These are phyloP conservation scores for Antechinus flavipes DNA, from an alignment of 2,113 vertebrate genomes.

Conservation along the genomic window DNA sequence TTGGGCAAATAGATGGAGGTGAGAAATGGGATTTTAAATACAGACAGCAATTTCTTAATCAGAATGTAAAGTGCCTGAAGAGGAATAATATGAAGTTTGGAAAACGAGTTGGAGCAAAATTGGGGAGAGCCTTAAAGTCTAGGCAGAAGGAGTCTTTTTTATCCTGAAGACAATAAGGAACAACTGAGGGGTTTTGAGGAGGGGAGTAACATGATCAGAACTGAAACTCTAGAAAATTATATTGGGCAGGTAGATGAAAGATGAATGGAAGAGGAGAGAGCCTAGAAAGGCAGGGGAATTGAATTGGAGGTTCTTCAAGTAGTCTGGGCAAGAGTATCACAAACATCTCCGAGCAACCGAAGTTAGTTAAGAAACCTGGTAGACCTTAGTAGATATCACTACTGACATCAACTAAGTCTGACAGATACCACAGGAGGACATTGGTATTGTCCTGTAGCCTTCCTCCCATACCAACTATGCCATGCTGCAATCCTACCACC, in stretches of 20 bases:
- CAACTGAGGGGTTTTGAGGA: background rate
- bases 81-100: background rate
- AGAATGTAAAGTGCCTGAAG: background rate
- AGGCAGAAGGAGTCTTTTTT: background rate
- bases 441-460: background rate
- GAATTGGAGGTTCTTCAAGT: background rate
- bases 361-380: background rate
- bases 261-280: background rate
- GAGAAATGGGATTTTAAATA: background rate
- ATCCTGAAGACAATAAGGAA: background rate
- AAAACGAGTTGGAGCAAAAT: background rate
- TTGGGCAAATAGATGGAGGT: background rate
- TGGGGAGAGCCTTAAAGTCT: background rate
- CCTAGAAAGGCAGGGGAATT: background rate
- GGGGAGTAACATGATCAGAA: background rate
- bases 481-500: background rate
- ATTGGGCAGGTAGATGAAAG: background rate
- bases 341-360: background rate
- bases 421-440: background rate
- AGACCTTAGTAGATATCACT: background rate
- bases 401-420: background rate
- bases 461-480: background rate
- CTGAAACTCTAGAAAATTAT: background rate
- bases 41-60: background rate
- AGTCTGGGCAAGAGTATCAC: background rate